Conservation (phyloP, 2,113 vertebrate species). For the Indicator indicator region DNA sequence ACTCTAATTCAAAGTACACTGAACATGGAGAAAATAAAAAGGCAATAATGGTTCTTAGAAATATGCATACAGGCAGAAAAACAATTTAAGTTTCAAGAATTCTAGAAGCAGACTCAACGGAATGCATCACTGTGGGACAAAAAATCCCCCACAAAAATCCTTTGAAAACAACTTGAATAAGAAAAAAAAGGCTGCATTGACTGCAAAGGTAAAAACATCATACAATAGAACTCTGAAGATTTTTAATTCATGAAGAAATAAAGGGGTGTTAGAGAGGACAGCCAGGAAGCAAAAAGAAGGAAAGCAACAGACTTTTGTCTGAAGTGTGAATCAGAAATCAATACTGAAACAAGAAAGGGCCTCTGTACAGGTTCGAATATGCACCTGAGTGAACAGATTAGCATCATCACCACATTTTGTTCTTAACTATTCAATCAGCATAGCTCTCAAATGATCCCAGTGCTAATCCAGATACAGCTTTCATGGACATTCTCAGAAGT, state of each 20-base stretch:
- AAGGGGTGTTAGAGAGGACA: neutral
- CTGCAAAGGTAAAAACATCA: neutral
- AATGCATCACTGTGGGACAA: neutral
- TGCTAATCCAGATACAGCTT: neutral
- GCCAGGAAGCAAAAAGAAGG: neutral
- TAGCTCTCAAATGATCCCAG: neutral
- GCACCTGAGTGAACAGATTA: neutral
- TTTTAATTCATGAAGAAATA: neutral
- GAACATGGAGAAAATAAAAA: neutral
- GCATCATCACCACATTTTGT: neutral
- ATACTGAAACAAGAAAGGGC: neutral
- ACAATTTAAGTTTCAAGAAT: neutral
- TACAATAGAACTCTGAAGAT: neutral
- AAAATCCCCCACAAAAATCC: neutral
- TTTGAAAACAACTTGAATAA: neutral
- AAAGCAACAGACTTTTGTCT: neutral
- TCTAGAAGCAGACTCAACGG: neutral
- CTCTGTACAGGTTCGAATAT: neutral
- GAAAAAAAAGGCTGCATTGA: neutral
- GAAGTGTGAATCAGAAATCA: neutral
- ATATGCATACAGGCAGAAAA: neutral
- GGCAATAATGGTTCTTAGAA: neutral
- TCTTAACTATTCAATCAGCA: neutral
- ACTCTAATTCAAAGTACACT: neutral
- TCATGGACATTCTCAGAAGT: neutral